A percentile compares a stretch with the other conserved stretches of the same genome.
These are phyloP conservation scores for Coleophora deauratella DNA, from an alignment of 2,888 invertebrate species.

Conservation along the genomic window DNA sequence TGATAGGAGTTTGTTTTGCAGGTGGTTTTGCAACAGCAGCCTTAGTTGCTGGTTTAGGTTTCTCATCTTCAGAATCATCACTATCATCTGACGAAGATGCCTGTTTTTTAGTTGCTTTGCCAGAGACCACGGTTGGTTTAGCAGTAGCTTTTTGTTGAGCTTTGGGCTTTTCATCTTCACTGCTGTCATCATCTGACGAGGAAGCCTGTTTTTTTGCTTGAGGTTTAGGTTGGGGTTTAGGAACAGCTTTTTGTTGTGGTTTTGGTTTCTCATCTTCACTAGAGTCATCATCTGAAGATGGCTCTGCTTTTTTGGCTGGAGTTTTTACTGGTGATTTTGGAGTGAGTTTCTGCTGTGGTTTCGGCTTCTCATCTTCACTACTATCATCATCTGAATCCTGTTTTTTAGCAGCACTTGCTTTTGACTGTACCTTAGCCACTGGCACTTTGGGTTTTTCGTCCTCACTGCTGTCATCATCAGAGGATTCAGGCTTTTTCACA, in stretches of 20 bases:
- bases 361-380: constrained; percentile 19
- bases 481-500: constrained; percentile 17
- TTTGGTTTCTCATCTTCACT: constrained; percentile 41
- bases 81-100: constrained; percentile 45
- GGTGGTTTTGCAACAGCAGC: constrained; percentile 24
- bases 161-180: constrained; percentile 31
- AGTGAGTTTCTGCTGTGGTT: constrained; percentile 19
- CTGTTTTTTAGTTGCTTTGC: constrained; percentile 21
- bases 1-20: constrained; percentile 15
- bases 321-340: constrained; percentile 19
- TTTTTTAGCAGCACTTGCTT: constrained; percentile 21
- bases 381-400: constrained; percentile 28
- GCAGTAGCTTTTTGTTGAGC: constrained; percentile 7
- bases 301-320: constrained; percentile 24
- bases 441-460: constrained; percentile 44
- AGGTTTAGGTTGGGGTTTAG: constrained; percentile 15
- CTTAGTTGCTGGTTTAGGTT: constrained; percentile 6
- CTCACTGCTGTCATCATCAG: constrained; percentile 35
- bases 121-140: constrained; percentile 15
- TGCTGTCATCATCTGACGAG: constrained; percentile 41
- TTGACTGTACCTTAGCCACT: constrained; percentile 19
- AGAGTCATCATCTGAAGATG: constrained; percentile 32
- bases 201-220: constrained; percentile 22
- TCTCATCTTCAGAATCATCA: constrained; percentile 24
- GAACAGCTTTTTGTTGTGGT: constrained; percentile 18